These are phyloP conservation scores for Amorpha juglandis DNA, from an alignment of 2,888 invertebrate genomes.

Conservation along the genomic window DNA sequence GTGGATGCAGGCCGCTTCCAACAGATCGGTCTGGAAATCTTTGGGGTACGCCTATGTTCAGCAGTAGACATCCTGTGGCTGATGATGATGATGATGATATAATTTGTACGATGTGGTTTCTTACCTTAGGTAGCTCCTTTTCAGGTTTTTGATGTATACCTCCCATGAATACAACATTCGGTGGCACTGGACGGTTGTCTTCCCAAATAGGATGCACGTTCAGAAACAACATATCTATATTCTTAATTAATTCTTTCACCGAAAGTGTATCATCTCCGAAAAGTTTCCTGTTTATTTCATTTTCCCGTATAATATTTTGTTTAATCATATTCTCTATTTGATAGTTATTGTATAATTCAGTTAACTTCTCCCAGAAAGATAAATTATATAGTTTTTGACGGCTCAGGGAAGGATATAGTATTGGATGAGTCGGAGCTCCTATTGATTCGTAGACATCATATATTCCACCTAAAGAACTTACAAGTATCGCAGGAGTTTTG, in stretches of 20 bases:
- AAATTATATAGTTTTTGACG: conserved; percentile 44
- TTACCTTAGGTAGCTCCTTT: conserved; percentile 47
- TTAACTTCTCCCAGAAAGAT: conserved; percentile 50
- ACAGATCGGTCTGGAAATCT: too few species aligned
- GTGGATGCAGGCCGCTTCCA: too few species aligned
- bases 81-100: too few species aligned
- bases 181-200: conserved; percentile 49
- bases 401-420: conserved; percentile 44
- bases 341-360: conserved; percentile 40
- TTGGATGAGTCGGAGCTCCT: conserved; percentile 49
- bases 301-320: too few species aligned
- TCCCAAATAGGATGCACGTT: conserved; percentile 51
- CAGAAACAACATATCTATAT: conserved; percentile 50
- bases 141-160: conserved; percentile 46
- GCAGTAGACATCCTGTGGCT: too few species aligned
- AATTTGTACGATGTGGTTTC: too few species aligned
- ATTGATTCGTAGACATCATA: conserved; percentile 38
- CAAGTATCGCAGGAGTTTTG: conserved; percentile 48
- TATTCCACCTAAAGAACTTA: conserved; percentile 50
- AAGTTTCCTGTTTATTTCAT: conserved; percentile 31
- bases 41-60: too few species aligned
- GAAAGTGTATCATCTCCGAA: conserved; percentile 43
- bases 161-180: conserved; percentile 49
- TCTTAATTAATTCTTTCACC: conserved; percentile 40
- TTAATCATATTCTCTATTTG: conserved; percentile 22